Conservation (phyloP, 2,113 vertebrate genomes). For the Saimiri boliviensis region DNA sequence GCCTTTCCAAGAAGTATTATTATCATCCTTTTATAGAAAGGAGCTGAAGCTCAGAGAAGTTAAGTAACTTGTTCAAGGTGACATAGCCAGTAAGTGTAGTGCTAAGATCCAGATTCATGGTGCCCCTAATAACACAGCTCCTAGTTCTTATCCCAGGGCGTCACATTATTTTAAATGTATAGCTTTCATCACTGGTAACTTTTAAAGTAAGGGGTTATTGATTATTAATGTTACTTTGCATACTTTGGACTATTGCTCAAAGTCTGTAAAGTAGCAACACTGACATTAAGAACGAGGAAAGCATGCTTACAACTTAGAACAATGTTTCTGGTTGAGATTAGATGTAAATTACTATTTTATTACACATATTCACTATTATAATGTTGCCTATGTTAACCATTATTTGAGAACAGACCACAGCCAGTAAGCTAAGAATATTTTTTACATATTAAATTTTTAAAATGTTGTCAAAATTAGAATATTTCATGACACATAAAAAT, state of each 20-base stretch:
- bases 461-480: background rate
- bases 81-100: background rate
- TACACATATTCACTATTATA: background rate
- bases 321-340: background rate
- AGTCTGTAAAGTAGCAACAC: background rate
- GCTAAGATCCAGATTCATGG: background rate
- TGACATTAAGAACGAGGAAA: background rate
- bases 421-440: background rate
- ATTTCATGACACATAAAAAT: background rate
- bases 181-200: background rate
- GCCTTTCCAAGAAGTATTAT: background rate
- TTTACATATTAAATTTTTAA: background rate
- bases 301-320: background rate
- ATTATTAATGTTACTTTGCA: background rate
- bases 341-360: background rate
- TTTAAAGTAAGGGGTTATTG: background rate
- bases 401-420: background rate
- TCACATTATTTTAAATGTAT: background rate
- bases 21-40: background rate
- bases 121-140: background rate
- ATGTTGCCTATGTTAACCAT: background rate
- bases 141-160: background rate
- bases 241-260: background rate
- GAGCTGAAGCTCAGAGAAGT: background rate
- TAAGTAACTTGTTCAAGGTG: background rate